phyloP scores from a whole-genome alignment of 1,140 invertebrate species.

The Aphelenchoides besseyi region DNA sequence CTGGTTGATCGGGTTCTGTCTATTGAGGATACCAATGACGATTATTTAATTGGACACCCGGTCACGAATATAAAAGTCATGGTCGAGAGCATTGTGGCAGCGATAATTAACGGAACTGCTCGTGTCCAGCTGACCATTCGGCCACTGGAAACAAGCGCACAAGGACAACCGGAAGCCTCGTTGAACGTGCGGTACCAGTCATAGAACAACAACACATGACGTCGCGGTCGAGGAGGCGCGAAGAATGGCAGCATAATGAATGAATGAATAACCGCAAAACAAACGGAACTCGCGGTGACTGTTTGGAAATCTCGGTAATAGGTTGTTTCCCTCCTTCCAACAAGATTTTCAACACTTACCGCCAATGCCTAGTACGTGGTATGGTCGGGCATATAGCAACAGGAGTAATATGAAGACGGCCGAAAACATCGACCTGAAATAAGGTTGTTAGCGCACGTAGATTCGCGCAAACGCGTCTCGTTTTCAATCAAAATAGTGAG shows the following conservation, averaged over 20 bases:
- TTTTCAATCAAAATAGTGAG: too few species aligned
- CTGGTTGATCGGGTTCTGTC: too few species aligned
- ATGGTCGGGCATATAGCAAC: background rate
- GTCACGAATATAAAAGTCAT: conserved; percentile 4
- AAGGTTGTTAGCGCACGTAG: too few species aligned
- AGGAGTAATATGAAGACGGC: background rate
- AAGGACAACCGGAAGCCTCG: conserved; percentile 4
- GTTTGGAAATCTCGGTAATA: background rate
- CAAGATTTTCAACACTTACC: background rate
- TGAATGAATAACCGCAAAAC: conserved; percentile 3
- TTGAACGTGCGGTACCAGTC: background rate
- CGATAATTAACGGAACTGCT: background rate
- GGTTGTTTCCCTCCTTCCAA: background rate
- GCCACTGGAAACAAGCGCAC: background rate
- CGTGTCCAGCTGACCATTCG: background rate
- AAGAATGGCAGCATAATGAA: conserved; percentile 3
- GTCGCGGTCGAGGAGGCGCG: background rate
- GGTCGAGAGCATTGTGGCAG: background rate
- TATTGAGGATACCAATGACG: too few species aligned
- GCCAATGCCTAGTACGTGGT: background rate
- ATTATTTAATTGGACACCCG: too few species aligned
- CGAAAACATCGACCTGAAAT: background rate
- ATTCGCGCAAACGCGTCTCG: too few species aligned
- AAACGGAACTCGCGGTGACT: background rate
- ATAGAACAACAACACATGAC: background rate